A percentile compares a stretch with the other conserved stretches of the same genome.
Evolutionary conservation across 1,140 invertebrate species (phyloP).

Genomic region (Drosophila saltans): DNA sequence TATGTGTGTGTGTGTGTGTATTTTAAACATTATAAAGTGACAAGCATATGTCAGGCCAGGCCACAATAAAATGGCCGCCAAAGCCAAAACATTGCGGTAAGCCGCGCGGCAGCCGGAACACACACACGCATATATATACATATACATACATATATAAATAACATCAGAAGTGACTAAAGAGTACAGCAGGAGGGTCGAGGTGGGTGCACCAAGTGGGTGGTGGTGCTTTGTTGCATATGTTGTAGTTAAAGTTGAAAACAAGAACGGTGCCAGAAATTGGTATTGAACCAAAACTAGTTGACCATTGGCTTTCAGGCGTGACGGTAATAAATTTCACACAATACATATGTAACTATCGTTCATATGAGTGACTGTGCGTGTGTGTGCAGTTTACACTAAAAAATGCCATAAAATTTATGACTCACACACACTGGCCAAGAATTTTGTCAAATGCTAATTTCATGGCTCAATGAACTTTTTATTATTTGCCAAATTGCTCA

Average conservation of each 20-base stretch:
- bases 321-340: conserved; percentile 73
- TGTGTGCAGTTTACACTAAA: conserved; percentile 39
- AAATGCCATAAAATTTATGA: conserved; percentile 62
- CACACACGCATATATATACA: not conserved
- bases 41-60: conserved; percentile 66
- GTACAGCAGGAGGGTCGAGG: not conserved
- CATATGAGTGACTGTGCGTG: conserved; percentile 3
- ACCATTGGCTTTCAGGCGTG: conserved; percentile 58
- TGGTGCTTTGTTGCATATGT: conserved; percentile 14
- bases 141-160: conserved; percentile 46
- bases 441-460: conserved; percentile 80
- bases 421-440: conserved; percentile 38
- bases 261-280: conserved; percentile 8
- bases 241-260: conserved; percentile 34
- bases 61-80: conserved; percentile 74
- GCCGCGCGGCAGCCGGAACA: conserved; percentile 27
- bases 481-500: not conserved
- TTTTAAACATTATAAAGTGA: conserved; percentile 55
- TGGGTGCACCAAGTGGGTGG: not conserved
- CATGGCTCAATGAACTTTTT: conserved; percentile 56
- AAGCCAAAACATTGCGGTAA: conserved; percentile 74
- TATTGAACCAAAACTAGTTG: conserved; percentile 43
- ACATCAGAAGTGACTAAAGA: conserved; percentile 19
- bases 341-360: conserved; percentile 51
- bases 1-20: conserved; percentile 20